Evolutionary conservation across 2,888 invertebrate species (phyloP).

Genomic region (Spodoptera picta): DNA sequence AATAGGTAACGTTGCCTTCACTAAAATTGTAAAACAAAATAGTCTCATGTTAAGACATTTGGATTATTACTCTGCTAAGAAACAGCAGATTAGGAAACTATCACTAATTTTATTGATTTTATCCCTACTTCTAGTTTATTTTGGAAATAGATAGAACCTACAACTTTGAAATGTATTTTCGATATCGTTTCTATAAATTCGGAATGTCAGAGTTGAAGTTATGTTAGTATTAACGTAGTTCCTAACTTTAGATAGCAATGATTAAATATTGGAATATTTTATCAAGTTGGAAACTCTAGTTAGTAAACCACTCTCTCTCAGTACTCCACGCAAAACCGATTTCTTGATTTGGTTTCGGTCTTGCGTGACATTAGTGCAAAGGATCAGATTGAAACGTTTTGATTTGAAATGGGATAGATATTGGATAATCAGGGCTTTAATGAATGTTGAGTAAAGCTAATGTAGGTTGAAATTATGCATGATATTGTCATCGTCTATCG

Average conservation of each 20-base stretch:
- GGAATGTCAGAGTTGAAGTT: slow-evolving; percentile 19
- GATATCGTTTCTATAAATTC: slow-evolving; percentile 16
- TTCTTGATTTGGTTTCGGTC: slow-evolving; percentile 10
- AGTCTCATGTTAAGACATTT: too few species aligned
- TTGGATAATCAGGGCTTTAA: neutral
- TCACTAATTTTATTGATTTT: neutral
- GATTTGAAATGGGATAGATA: slow-evolving; percentile 6
- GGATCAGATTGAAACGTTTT: slow-evolving; percentile 21
- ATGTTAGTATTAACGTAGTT: slow-evolving; percentile 2
- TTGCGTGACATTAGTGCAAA: slow-evolving; percentile 24
- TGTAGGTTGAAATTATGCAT: neutral
- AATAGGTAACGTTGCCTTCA: too few species aligned
- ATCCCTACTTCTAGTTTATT: neutral
- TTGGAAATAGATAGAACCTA: slow-evolving; percentile 4
- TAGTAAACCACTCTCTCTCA: neutral
- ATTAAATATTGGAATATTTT: slow-evolving; percentile 7
- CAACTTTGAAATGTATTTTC: slow-evolving; percentile 10
- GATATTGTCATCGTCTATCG: too few species aligned
- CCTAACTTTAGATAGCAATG: slow-evolving; percentile 9
- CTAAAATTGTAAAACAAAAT: too few species aligned
- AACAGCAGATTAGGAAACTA: neutral
- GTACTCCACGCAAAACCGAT: neutral
- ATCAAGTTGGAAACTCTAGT: slow-evolving; percentile 17
- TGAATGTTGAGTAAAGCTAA: neutral
- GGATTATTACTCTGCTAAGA: too few species aligned